Conservation (phyloP, 2,797 vertebrate genomes). For the Capromys pilorides region DNA sequence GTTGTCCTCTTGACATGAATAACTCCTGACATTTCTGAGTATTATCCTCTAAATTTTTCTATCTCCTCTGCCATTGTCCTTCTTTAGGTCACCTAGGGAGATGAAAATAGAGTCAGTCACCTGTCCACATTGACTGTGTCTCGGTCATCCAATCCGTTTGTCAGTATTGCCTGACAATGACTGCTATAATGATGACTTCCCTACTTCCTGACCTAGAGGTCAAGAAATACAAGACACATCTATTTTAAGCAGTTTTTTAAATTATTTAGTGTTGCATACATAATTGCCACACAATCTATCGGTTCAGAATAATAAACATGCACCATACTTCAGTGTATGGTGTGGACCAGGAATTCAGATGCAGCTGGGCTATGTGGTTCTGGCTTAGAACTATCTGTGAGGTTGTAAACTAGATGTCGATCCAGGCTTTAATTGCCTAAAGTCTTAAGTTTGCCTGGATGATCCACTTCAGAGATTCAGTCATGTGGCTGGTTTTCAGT, state of each 20-base stretch:
- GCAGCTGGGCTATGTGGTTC: not conserved
- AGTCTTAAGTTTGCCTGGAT: not conserved
- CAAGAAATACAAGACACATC: not conserved
- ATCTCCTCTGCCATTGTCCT: not conserved
- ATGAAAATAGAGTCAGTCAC: constrained; percentile 62
- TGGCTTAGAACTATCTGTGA: not conserved
- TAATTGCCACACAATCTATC: not conserved
- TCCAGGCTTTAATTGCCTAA: not conserved
- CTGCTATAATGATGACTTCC: not conserved
- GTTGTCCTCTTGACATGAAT: not conserved
- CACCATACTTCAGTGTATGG: not conserved
- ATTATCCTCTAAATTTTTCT: not conserved
- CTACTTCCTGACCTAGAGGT: not conserved
- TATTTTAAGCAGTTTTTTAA: not conserved
- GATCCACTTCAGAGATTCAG: not conserved
- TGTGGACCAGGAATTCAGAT: not conserved
- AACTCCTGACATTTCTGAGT: constrained; percentile 36
- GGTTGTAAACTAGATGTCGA: not conserved
- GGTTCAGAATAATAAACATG: not conserved
- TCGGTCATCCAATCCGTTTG: constrained; percentile 36
- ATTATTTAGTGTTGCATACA: not conserved
- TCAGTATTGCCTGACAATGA: not conserved
- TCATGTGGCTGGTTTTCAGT: not conserved
- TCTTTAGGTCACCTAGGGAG: constrained; percentile 48
- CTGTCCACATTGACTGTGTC: not conserved